phyloP scores from a whole-genome alignment of 2,797 vertebrate genomes.

The Pygocentrus nattereri region DNA sequence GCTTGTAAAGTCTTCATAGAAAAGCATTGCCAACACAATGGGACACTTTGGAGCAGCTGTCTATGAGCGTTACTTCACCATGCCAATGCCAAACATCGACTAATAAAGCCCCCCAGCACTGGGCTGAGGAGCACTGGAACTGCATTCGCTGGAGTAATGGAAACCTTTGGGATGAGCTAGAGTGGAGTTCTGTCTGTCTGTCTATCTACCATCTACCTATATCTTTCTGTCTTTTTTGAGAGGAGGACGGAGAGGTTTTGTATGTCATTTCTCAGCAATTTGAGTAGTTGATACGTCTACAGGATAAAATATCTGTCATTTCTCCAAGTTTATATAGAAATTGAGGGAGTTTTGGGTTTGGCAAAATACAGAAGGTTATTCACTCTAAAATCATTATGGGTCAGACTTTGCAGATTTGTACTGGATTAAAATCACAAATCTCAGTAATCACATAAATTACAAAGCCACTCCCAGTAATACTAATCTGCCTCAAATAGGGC shows the following conservation, averaged over 20 bases:
- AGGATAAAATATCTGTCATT: too few relatives aligned
- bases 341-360: background rate
- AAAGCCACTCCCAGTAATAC: background rate
- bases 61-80: too few relatives aligned
- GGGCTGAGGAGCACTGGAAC: too few relatives aligned
- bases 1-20: too few relatives aligned
- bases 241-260: background rate
- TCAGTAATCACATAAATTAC: background rate
- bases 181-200: too few relatives aligned
- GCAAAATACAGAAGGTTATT: background rate
- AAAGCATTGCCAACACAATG: too few relatives aligned
- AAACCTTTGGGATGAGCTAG: too few relatives aligned
- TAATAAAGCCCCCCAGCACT: too few relatives aligned
- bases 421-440: background rate
- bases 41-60: too few relatives aligned
- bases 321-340: background rate
- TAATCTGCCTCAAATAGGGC: background rate
- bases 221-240: too few relatives aligned
- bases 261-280: background rate
- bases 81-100: too few relatives aligned
- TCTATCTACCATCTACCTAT: background rate
- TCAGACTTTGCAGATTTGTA: background rate
- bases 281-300: background rate
- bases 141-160: too few relatives aligned
- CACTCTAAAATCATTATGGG: background rate